Conservation (phyloP, 2,797 vertebrate genomes). For the Huso huso region DNA sequence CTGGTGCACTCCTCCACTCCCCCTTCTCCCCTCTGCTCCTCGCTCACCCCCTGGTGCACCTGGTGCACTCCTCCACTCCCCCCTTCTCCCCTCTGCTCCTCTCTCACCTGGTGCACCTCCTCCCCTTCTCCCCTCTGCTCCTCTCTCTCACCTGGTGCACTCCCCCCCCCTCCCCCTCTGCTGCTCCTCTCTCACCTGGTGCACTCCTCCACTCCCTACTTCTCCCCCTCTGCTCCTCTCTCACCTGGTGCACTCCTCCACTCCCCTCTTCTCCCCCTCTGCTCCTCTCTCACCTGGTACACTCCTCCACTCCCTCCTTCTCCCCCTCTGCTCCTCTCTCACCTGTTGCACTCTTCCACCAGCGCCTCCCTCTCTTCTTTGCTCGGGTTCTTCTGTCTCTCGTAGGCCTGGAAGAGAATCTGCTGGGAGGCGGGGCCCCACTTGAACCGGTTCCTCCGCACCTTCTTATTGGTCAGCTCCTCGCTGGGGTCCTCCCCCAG, state of each 20-base stretch:
- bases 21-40: no score
- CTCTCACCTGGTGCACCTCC: constrained; percentile 12
- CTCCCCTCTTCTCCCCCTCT: background rate
- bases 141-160: constrained; percentile 5
- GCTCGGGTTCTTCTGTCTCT: constrained; percentile 96
- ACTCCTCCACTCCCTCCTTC: background rate
- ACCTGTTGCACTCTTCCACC: constrained; percentile 97
- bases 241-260: constrained; percentile 18
- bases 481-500: constrained; percentile 75
- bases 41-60: no score
- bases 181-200: background rate
- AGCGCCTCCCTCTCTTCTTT: constrained; percentile 92
- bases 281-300: background rate
- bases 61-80: constrained; percentile 19
- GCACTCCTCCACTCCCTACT: constrained; percentile 21
- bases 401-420: constrained; percentile 95
- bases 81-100: background rate
- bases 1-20: no score
- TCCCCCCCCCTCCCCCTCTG: constrained; percentile 13
- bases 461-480: constrained; percentile 74
- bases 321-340: constrained; percentile 10
- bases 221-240: background rate
- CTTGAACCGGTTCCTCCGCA: constrained; percentile 91
- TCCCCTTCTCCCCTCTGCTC: constrained; percentile 15
- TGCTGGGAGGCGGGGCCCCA: constrained; percentile 97